phyloP scores from a whole-genome alignment of 2,797 vertebrate genomes.

The Anolis apletophallus region DNA sequence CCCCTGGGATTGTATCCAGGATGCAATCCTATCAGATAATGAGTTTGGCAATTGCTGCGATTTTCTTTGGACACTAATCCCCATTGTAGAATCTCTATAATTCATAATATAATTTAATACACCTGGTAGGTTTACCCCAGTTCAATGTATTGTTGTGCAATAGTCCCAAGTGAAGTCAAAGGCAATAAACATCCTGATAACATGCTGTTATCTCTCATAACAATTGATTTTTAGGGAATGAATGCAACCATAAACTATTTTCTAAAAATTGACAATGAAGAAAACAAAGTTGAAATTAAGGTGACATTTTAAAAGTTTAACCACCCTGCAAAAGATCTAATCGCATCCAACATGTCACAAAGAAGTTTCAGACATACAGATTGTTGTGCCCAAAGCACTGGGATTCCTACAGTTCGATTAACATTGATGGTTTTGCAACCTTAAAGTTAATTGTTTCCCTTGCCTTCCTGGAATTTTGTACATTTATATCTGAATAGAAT shows the following conservation, averaged over 20 bases:
- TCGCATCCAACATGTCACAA: constrained; percentile 56
- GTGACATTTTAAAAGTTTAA: constrained; percentile 59
- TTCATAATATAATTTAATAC: constrained; percentile 78
- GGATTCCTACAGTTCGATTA: constrained; percentile 2
- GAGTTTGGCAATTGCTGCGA: constrained; percentile 72
- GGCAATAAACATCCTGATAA: constrained; percentile 77
- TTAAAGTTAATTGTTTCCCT: constrained; percentile 26
- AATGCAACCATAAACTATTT: constrained; percentile 73
- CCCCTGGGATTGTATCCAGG: constrained; percentile 64
- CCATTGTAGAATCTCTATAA: constrained; percentile 68
- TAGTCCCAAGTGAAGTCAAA: constrained; percentile 74
- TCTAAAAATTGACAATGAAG: constrained; percentile 70
- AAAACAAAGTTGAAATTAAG: constrained; percentile 67
- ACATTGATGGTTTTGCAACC: constrained; percentile 22
- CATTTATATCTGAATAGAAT: background rate
- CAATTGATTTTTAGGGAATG: constrained; percentile 75
- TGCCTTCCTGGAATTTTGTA: background rate
- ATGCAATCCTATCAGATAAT: constrained; percentile 72
- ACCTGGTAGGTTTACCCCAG: constrained; percentile 73
- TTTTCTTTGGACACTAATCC: constrained; percentile 74
- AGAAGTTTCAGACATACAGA: constrained; percentile 46
- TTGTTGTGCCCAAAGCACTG: constrained; percentile 10
- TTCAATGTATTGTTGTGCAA: constrained; percentile 76
- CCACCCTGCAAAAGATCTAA: constrained; percentile 52
- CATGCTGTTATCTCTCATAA: constrained; percentile 71